These are phyloP conservation scores for Lates calcarifer DNA, from an alignment of 2,113 vertebrate genomes.

Conservation along the genomic window DNA sequence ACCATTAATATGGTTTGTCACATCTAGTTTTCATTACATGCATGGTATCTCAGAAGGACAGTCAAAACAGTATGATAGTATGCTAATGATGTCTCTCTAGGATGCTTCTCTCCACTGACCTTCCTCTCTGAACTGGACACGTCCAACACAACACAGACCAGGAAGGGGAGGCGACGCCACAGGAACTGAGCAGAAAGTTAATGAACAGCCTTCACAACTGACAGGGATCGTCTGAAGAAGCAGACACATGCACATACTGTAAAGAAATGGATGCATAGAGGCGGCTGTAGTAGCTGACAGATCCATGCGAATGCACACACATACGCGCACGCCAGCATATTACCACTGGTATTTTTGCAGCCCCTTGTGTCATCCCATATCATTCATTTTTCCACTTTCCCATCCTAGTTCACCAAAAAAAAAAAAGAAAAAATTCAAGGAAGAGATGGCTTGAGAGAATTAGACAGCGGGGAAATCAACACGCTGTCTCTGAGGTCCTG, in stretches of 20 bases:
- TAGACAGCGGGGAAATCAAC: conserved; percentile 70
- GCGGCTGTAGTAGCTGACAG: conserved; percentile 1
- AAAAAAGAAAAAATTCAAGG: conserved; percentile 20
- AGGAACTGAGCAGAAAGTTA: conserved; percentile 41
- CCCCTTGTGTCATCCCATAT: background rate
- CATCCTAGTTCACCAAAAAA: background rate
- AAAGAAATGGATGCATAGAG: conserved; percentile 19
- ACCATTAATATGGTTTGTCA: background rate
- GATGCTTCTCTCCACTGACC: conserved; percentile 51
- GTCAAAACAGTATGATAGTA: conserved; percentile 15
- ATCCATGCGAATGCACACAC: background rate
- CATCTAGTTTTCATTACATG: background rate
- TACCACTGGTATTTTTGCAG: background rate
- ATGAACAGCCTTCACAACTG: conserved; percentile 49
- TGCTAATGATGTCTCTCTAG: conserved; percentile 63
- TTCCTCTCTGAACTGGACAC: conserved; percentile 55
- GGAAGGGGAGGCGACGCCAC: background rate
- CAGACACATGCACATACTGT: background rate
- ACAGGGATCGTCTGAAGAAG: conserved; percentile 29
- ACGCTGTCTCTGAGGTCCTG: conserved; percentile 37
- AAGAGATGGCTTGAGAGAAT: conserved; percentile 50
- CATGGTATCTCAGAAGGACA: conserved; percentile 6
- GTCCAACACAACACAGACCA: conserved; percentile 34
- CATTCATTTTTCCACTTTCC: conserved; percentile 32
- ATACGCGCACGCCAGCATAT: background rate